These are phyloP conservation scores for Diaprepes abbreviatus DNA, from an alignment of 2,888 invertebrate species.

Conservation along the genomic window DNA sequence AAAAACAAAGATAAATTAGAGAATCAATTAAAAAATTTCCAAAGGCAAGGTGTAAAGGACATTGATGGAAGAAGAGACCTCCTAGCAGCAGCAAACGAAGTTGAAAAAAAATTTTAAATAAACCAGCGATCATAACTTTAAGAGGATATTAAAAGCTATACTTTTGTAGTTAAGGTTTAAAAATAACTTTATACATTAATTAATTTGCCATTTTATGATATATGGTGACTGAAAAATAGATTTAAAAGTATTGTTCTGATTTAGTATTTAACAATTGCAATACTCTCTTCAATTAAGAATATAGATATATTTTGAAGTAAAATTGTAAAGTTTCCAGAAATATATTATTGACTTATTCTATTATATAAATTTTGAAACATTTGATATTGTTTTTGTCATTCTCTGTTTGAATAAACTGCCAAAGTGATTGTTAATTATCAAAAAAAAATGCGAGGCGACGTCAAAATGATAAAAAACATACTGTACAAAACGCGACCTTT, in stretches of 20 bases:
- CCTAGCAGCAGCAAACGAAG: conserved; percentile 26
- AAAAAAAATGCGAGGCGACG: too few species aligned
- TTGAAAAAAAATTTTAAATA: conserved; percentile 31
- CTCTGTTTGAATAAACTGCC: too few species aligned
- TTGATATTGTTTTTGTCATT: background rate
- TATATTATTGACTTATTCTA: background rate
- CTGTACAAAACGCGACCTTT: too few species aligned
- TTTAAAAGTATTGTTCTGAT: background rate
- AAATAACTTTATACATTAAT: too few species aligned
- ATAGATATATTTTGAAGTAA: background rate
- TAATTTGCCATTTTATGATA: too few species aligned
- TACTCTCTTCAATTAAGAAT: background rate
- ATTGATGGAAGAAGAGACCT: conserved; percentile 22
- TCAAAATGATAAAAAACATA: too few species aligned
- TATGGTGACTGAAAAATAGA: background rate
- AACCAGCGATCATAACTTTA: conserved; percentile 19
- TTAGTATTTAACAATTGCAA: background rate
- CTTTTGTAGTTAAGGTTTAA: too few species aligned
- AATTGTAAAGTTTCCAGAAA: too few species aligned
- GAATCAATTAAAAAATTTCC: conserved; percentile 74
- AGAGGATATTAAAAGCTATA: background rate
- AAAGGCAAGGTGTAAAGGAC: conserved; percentile 73
- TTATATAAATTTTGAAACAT: background rate
- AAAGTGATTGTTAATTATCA: too few species aligned
- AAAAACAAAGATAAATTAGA: conserved; percentile 75